These are phyloP conservation scores for Spondyliosoma cantharus DNA, from an alignment of 2,797 vertebrate species.

Conservation along the genomic window DNA sequence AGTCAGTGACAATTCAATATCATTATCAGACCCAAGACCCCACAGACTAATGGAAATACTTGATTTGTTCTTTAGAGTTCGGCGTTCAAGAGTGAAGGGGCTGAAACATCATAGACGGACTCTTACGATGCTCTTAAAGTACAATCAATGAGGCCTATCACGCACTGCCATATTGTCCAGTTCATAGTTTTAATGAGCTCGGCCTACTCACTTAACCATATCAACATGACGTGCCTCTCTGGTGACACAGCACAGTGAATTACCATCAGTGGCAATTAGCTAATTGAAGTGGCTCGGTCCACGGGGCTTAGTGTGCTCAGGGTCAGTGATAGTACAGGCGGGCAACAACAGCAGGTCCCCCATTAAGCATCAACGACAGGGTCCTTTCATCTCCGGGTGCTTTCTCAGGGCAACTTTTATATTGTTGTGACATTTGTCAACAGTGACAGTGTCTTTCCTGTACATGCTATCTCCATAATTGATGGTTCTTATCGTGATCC, in stretches of 20 bases:
- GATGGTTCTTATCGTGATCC: conserved; percentile 17
- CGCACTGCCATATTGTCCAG: conserved; percentile 26
- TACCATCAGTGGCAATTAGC: conserved; percentile 56
- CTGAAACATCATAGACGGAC: conserved; percentile 1
- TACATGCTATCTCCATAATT: conserved; percentile 37
- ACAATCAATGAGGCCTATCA: conserved; percentile 16
- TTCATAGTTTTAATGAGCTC: conserved; percentile 45
- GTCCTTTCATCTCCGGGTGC: conserved; percentile 44
- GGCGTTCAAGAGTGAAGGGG: background rate
- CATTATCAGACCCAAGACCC: background rate
- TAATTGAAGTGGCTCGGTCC: conserved; percentile 58
- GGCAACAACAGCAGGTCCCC: conserved; percentile 31
- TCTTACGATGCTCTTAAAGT: background rate
- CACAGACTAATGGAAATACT: background rate
- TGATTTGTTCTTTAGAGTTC: background rate
- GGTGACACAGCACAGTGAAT: conserved; percentile 51
- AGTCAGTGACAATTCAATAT: background rate
- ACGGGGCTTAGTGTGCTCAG: conserved; percentile 35
- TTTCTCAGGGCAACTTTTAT: conserved; percentile 16
- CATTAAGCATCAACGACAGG: conserved; percentile 47
- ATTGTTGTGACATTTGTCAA: conserved; percentile 53
- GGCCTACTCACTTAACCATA: conserved; percentile 48
- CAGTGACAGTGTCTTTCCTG: conserved; percentile 26
- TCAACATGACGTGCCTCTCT: conserved; percentile 40
- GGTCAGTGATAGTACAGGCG: conserved; percentile 45